Conservation (phyloP, 2,888 invertebrate genomes). For the Eilema depressum region DNA sequence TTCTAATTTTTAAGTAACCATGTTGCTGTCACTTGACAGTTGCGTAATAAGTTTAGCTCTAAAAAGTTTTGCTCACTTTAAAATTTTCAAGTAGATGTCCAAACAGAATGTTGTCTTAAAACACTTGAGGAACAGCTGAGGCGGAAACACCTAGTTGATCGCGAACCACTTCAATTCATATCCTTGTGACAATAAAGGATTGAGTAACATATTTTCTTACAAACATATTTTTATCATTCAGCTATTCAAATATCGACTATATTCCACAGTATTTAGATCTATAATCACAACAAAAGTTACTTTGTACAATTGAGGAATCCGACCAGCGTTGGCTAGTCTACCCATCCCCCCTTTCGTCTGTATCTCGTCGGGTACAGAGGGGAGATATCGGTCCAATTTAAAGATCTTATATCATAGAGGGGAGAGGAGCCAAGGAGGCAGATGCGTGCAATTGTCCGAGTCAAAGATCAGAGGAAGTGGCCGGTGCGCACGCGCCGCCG, state of each 20-base stretch:
- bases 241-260: constrained; percentile 26
- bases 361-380: constrained; percentile 50
- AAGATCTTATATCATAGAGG: constrained; percentile 69
- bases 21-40: constrained; percentile 47
- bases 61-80: constrained; percentile 54
- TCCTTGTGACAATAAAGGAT: constrained; percentile 83
- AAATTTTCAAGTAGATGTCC: constrained; percentile 45
- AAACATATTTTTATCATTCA: constrained; percentile 48
- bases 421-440: constrained; percentile 63
- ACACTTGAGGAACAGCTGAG: constrained; percentile 73
- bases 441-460: constrained; percentile 83
- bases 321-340: constrained; percentile 61
- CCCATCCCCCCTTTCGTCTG: constrained; percentile 47
- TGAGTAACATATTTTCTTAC: constrained; percentile 83
- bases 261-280: constrained; percentile 22
- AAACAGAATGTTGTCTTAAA: constrained; percentile 57
- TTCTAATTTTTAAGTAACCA: constrained; percentile 48
- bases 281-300: constrained; percentile 44
- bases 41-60: constrained; percentile 30
- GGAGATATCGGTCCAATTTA: constrained; percentile 68
- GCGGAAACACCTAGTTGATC: constrained; percentile 85
- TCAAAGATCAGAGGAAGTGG: constrained; percentile 86
- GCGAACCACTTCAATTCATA: constrained; percentile 85
- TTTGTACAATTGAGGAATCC: constrained; percentile 51
- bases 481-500: constrained; percentile 72